phyloP scores from a whole-genome alignment of 1,140 invertebrate species.

The Trissolcus basalis region DNA sequence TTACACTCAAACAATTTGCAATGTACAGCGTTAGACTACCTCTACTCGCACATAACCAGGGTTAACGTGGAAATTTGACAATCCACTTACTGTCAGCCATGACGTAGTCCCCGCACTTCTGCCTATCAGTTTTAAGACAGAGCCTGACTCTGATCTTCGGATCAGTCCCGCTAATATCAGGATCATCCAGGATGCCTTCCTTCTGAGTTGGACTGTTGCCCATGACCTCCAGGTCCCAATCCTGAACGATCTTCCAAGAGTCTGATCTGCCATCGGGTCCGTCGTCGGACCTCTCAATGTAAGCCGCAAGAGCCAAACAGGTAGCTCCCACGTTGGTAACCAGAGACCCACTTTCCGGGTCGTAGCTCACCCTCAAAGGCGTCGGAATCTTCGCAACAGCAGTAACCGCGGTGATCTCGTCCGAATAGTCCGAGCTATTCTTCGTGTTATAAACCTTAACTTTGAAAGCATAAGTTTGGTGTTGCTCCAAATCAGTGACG shows the following conservation, averaged over 20 bases:
- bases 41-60: too few relatives aligned
- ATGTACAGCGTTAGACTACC: too few relatives aligned
- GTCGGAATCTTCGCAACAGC: constrained; percentile 89
- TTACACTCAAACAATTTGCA: too few relatives aligned
- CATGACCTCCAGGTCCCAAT: constrained; percentile 81
- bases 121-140: constrained; percentile 84
- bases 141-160: constrained; percentile 85
- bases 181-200: constrained; percentile 80
- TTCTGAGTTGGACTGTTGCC: constrained; percentile 81
- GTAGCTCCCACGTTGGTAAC: constrained; percentile 86
- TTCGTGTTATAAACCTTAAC: constrained; percentile 91
- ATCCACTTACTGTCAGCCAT: constrained; percentile 87
- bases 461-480: constrained; percentile 89
- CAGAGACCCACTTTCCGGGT: constrained; percentile 84
- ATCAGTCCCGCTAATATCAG: constrained; percentile 74
- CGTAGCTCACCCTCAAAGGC: constrained; percentile 87
- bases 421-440: constrained; percentile 89
- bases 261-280: constrained; percentile 66
- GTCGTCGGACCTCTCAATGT: constrained; percentile 82
- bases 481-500: constrained; percentile 87
- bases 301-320: constrained; percentile 83
- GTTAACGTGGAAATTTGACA: background rate
- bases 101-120: constrained; percentile 88
- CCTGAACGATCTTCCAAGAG: constrained; percentile 83
- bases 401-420: constrained; percentile 85